phyloP scores from a whole-genome alignment of 1,140 invertebrate species.

The Formica selysi region DNA sequence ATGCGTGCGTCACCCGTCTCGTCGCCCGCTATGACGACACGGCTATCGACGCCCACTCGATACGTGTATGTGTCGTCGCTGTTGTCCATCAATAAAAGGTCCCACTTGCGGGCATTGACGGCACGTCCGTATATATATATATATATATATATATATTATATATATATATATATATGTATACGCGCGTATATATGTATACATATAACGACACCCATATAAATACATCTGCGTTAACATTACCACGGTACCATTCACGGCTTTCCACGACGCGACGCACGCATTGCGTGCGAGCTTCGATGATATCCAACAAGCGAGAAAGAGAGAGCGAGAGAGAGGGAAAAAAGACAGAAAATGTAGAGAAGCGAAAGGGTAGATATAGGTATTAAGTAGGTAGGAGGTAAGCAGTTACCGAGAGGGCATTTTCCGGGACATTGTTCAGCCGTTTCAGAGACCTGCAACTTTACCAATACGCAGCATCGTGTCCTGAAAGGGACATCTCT shows the following conservation, averaged over 20 bases:
- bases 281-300: constrained; percentile 14
- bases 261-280: constrained; percentile 32
- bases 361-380: too few relatives aligned
- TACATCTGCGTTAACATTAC: constrained; percentile 29
- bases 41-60: constrained; percentile 24
- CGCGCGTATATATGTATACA: too few relatives aligned
- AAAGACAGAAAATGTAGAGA: not conserved
- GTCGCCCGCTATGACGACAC: not conserved
- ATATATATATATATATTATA: not conserved
- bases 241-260: constrained; percentile 62
- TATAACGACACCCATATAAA: constrained; percentile 35
- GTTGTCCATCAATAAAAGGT: constrained; percentile 56
- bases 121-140: not conserved
- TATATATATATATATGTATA: not conserved
- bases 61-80: not conserved
- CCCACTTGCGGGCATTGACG: constrained; percentile 4
- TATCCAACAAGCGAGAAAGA: not conserved
- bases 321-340: not conserved
- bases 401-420: constrained; percentile 16
- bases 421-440: not conserved
- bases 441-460: not conserved
- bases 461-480: not conserved
- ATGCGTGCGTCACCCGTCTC: constrained; percentile 46
- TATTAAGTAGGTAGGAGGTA: not conserved
- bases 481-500: not conserved